Base-by-base conservation (phyloP, 2,888 invertebrate species). In the Ochropacha duplaris region DNA sequence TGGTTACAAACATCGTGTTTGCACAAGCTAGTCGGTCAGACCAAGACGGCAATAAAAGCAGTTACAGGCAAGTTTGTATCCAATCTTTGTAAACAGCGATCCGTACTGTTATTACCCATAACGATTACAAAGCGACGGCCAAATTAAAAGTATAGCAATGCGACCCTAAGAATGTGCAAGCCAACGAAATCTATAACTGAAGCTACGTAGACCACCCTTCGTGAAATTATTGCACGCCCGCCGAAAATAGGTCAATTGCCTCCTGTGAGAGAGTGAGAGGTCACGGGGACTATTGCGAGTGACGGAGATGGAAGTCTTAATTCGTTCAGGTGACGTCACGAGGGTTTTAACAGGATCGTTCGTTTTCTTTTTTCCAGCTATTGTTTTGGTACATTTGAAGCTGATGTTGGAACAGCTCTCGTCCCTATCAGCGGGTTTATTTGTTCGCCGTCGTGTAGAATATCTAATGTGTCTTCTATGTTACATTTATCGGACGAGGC, bases 231-330 rank as follows among this genome's bases (percentile, higher is more conserved):
- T 88, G 88, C 86, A 88, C 85, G 85, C 81, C 82, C 84, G 73
- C 81, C 81, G 87, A 90, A 92, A 90, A 91, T 92, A 90, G 92
- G 92, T 92, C 92, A 92, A 92, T 90, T 91, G 92, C 89, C 86
- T 79, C 83, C 85, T 78, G 72, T 67, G 81, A 64, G 69, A 66
- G 85, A 88, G 79, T 65, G 89, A 83, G 88, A 87, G 70, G 68
- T 67, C 61, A 58, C 58, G 66, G 67, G 74, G 74, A 76, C 78
- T 74, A 74, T 76, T 67, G 79, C 60, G 86, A 66, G 75, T 65
- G 83, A 89, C 66, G 85, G 76, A 79, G 90, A 88, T 62, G 68
- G 81, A 79, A 71, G 74, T 75, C 78, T 84, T 89, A 87, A 90
- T 88, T 88, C 89, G 84, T 82, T 86, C 88, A 89, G 87, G 90